phyloP scores from a whole-genome alignment of 2,888 invertebrate genomes.

The Polia nebulosa region DNA sequence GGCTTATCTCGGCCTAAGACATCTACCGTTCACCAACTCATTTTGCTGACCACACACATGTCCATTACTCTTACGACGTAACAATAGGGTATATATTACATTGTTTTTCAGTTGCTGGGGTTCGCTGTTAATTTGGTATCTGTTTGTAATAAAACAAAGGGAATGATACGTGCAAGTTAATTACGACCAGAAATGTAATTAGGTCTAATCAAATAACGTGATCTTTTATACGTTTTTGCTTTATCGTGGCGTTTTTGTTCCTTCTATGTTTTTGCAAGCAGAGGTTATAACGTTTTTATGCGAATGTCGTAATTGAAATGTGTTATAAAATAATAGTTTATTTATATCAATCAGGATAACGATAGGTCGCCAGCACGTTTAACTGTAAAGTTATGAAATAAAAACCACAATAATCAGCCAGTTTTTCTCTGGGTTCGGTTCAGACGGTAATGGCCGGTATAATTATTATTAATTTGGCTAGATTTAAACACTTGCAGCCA shows the following conservation, averaged over 20 bases:
- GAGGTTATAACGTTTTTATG: conserved; percentile 59
- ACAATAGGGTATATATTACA: conserved; percentile 70
- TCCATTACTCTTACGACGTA: conserved; percentile 50
- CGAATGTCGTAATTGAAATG: conserved; percentile 70
- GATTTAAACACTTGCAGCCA: neutral
- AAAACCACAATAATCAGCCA: neutral
- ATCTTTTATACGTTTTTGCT: conserved; percentile 84
- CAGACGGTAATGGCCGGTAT: neutral
- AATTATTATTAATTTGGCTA: neutral
- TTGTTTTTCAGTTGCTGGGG: conserved; percentile 35
- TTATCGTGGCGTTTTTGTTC: conserved; percentile 75
- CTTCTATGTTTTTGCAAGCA: conserved; percentile 70
- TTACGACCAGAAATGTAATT: conserved; percentile 89
- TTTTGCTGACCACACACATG: conserved; percentile 31
- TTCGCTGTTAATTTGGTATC: conserved; percentile 67
- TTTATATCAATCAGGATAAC: conserved; percentile 58
- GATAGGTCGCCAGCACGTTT: conserved; percentile 24
- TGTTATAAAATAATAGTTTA: conserved; percentile 57
- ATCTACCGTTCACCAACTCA: conserved; percentile 73
- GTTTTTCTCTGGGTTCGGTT: conserved; percentile 11
- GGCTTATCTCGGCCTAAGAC: conserved; percentile 86
- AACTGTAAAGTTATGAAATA: conserved; percentile 13
- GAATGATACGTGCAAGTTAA: conserved; percentile 89
- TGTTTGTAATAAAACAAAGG: conserved; percentile 88
- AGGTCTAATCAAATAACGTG: conserved; percentile 89